Conservation (phyloP, 2,797 vertebrate species). For the Cygnus olor region DNA sequence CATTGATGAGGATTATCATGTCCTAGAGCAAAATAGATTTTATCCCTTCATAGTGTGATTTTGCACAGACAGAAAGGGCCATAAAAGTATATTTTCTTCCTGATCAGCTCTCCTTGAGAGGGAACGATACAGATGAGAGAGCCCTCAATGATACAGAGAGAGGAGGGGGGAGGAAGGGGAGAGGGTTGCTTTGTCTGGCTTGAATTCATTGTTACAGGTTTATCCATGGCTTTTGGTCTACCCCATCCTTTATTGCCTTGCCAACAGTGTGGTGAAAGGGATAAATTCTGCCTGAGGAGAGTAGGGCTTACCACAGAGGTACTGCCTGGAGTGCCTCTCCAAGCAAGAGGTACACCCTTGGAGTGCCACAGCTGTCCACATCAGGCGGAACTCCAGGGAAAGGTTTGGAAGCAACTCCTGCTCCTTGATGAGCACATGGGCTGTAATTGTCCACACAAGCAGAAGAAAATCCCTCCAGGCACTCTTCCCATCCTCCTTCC, state of each 20-base stretch:
- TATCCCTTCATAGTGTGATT: background rate
- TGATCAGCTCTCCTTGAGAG: background rate
- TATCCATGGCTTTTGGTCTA: background rate
- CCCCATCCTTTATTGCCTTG: background rate
- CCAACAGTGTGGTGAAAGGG: background rate
- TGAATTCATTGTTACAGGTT: background rate
- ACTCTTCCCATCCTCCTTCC: background rate
- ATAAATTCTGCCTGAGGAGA: background rate
- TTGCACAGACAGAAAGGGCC: background rate
- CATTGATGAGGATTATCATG: background rate
- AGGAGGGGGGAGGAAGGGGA: background rate
- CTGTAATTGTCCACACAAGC: background rate
- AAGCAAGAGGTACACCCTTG: no score
- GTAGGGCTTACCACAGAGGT: rapidly evolving
- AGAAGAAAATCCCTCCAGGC: background rate
- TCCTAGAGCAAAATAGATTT: background rate
- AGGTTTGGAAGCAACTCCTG: background rate
- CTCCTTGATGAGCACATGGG: background rate
- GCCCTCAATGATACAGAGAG: background rate
- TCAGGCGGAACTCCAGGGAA: background rate
- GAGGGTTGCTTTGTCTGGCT: rapidly evolving
- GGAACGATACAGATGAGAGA: no score
- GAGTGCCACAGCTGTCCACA: rapidly evolving
- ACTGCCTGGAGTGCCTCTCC: rapidly evolving
- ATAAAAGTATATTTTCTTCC: background rate